phyloP scores from a whole-genome alignment of 1,140 invertebrate species.

The Drosophila nasuta region DNA sequence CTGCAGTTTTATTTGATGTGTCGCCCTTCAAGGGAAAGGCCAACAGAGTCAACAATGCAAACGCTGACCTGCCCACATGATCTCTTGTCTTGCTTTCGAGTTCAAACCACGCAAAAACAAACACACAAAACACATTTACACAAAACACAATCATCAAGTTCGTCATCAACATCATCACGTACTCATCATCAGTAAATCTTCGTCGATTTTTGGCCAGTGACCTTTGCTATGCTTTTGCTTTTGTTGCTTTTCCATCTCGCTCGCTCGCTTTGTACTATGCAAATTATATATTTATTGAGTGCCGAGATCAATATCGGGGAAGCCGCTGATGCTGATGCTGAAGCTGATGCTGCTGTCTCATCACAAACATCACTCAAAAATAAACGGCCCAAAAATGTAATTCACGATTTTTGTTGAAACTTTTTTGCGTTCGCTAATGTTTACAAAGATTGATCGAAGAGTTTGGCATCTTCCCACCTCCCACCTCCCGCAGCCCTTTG shows the following conservation, averaged over 20 bases:
- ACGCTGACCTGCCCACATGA: slow-evolving; percentile 59
- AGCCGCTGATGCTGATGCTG: slow-evolving; percentile 44
- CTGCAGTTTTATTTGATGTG: slow-evolving; percentile 64
- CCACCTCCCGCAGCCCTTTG: not conserved
- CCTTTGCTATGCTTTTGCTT: slow-evolving; percentile 58
- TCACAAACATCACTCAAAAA: slow-evolving; percentile 25
- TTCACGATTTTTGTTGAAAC: slow-evolving; percentile 77
- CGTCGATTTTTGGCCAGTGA: slow-evolving; percentile 64
- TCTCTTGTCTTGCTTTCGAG: slow-evolving; percentile 39
- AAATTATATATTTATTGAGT: slow-evolving; percentile 50
- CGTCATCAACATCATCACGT: slow-evolving; percentile 51
- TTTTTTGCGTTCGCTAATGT: slow-evolving; percentile 1
- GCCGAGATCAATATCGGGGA: slow-evolving; percentile 63
- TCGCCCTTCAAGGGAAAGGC: slow-evolving; percentile 46
- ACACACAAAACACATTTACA: not conserved
- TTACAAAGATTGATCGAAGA: slow-evolving; percentile 49
- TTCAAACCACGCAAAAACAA: slow-evolving; percentile 20
- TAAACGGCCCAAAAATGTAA: slow-evolving; percentile 52
- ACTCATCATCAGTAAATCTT: slow-evolving; percentile 46
- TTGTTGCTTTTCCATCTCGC: slow-evolving; percentile 27
- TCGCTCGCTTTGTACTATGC: slow-evolving; percentile 30
- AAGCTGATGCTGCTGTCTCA: slow-evolving; percentile 31
- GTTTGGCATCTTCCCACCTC: not conserved
- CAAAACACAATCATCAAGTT: slow-evolving; percentile 13
- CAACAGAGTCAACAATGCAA: slow-evolving; percentile 16